Evolutionary conservation across 2,113 vertebrate species (phyloP).

Genomic region (Machaerirhynchus nigripectus): DNA sequence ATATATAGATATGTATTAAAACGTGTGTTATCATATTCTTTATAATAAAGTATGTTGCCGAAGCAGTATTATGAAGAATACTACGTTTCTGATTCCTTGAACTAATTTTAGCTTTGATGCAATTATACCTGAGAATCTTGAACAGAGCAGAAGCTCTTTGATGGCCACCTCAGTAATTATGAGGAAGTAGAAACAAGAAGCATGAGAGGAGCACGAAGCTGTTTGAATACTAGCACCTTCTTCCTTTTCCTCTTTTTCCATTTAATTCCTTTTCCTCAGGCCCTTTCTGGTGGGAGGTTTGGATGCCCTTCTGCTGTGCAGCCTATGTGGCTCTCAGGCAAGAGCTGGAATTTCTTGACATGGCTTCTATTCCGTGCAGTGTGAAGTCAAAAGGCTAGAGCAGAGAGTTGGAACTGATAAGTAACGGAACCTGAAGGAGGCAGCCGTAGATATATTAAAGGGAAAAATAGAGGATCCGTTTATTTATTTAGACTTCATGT

Average conservation of each 20-base stretch:
- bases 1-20: background rate
- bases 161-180: background rate
- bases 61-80: background rate
- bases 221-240: background rate
- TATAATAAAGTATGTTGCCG: background rate
- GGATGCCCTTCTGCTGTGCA: background rate
- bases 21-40: background rate
- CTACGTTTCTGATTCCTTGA: background rate
- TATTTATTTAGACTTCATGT: background rate
- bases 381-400: background rate
- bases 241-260: background rate
- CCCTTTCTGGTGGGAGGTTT: background rate
- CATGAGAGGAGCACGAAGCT: background rate
- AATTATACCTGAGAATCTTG: background rate
- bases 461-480: background rate
- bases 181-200: background rate
- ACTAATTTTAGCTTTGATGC: background rate
- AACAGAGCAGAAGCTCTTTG: background rate
- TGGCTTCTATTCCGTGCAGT: accelerated
- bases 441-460: background rate
- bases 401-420: background rate
- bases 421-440: background rate
- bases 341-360: background rate
- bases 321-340: background rate
- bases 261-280: background rate